Evolutionary conservation across 2,888 invertebrate species (phyloP), one percentile per base, ranked within the genome.

Genomic region (Oithona nana): DNA sequence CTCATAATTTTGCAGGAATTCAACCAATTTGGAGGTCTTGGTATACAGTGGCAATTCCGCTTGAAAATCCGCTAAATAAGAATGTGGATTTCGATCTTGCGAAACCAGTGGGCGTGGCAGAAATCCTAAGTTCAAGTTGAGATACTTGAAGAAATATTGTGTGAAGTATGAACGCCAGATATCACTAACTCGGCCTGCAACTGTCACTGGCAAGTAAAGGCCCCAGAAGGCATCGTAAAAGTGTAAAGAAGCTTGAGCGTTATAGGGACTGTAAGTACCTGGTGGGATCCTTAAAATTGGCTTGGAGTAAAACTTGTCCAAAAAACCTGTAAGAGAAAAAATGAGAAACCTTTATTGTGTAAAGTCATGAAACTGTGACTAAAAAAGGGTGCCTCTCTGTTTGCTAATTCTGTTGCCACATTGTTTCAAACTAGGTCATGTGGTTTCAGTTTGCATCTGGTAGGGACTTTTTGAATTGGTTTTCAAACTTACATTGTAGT

Each of bases 221-320:
- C 49, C 59, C 48, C 48, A 59, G 49, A 48, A 59, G 13, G 1
- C 59, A n/a, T 31, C 22, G 24, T 22, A n/a, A 26, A 50, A 50
- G 39, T 59, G 59, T 26, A 59, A 20, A 24, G 59, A 49, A n/a
- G 59, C 59, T 28, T 59, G 59, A 3, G 59, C 59, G 20, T 59
- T 59, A 20, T 59, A 59, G n/a, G 59, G 59, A 16, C 49, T 26
- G 26, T 22, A 48, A 1, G 24, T 11, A 28, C 26, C 28, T 11
- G 3, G 8, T 11, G 59, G 59, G 16, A 39, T 39, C 39, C 39
- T 39, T 4, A 57, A 57, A 28, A 57, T 28, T 29, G 28, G n/a
- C 4, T 29, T 29, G 6, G 39, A n/a, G n/a, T n/a, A n/a, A n/a
- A n/a, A n/a, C n/a, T n/a, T n/a, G n/a, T n/a, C n/a, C n/a, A n/a